These are phyloP conservation scores for Peromyscus aztecus DNA, from an alignment of 2,797 vertebrate genomes.

Conservation along the genomic window DNA sequence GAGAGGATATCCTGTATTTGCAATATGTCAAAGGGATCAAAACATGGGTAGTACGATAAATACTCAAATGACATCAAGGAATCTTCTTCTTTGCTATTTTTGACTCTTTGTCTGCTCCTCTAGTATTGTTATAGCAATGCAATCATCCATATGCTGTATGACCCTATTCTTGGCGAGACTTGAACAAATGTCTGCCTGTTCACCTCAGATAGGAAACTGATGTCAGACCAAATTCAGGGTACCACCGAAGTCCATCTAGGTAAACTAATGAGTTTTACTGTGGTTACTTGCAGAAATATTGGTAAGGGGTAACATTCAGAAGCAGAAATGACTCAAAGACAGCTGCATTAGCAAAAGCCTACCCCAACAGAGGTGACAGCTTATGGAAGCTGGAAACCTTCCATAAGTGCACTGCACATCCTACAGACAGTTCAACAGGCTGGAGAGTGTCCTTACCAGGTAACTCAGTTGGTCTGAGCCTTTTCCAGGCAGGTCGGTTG, in stretches of 20 bases:
- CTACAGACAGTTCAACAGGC: background rate
- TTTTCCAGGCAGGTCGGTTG: background rate
- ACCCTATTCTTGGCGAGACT: too few species aligned
- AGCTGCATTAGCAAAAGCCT: background rate
- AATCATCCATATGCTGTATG: background rate
- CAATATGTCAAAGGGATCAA: conserved; percentile 19
- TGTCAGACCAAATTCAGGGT: background rate
- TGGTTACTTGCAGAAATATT: background rate
- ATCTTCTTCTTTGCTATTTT: background rate
- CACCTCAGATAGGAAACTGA: background rate
- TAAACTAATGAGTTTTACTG: background rate
- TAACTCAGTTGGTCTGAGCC: background rate
- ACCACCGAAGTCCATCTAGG: background rate
- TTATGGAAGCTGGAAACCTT: background rate
- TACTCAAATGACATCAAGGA: background rate
- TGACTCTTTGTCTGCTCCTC: background rate
- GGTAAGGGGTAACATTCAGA: background rate
- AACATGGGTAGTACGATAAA: background rate
- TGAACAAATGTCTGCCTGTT: background rate
- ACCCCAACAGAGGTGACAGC: too few species aligned
- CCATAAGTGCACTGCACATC: background rate
- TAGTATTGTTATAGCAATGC: background rate
- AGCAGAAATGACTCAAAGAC: background rate
- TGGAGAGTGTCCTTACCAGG: background rate
- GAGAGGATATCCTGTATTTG: background rate